phyloP scores from a whole-genome alignment of 2,113 vertebrate genomes.

The Caranx ignobilis region DNA sequence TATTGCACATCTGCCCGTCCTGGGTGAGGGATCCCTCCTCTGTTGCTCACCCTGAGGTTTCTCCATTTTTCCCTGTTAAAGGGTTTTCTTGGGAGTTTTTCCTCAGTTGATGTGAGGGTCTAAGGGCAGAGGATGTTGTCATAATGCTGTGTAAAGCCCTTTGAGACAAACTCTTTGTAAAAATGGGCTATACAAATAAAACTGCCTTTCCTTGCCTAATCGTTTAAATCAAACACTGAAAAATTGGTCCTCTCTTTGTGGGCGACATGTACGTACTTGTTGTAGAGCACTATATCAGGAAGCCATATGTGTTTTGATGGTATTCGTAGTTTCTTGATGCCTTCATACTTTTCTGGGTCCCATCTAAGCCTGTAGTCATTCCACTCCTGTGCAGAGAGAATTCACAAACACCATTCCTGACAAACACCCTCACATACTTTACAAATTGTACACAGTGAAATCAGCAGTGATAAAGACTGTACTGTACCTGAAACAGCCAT shows the following conservation, averaged over 20 bases:
- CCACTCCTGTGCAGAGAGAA: slow-evolving; percentile 80
- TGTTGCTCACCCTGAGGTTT: no score
- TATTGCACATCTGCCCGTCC: no score
- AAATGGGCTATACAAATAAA: no score
- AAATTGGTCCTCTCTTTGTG: not conserved
- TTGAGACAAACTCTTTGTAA: no score
- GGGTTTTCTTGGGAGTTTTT: no score
- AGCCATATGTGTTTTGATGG: slow-evolving; percentile 87
- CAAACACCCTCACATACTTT: not conserved
- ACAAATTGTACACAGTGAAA: not conserved
- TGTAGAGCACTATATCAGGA: slow-evolving; percentile 88
- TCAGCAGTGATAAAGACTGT: not conserved
- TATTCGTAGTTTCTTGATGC: slow-evolving; percentile 85
- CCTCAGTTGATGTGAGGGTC: no score
- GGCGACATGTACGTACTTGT: slow-evolving; percentile 79
- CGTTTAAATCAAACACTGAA: not conserved
- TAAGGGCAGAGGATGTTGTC: no score
- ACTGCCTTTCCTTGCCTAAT: not conserved
- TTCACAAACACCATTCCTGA: not conserved
- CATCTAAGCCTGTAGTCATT: slow-evolving; percentile 86
- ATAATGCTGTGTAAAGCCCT: no score
- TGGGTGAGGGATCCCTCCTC: no score
- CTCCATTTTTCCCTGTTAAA: no score
- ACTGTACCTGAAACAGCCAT: slow-evolving; percentile 85
- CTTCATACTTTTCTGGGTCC: slow-evolving; percentile 86